Base-by-base conservation (phyloP, 92 coral and sea anemone genomes). In the Plumapathes pennacea region DNA sequence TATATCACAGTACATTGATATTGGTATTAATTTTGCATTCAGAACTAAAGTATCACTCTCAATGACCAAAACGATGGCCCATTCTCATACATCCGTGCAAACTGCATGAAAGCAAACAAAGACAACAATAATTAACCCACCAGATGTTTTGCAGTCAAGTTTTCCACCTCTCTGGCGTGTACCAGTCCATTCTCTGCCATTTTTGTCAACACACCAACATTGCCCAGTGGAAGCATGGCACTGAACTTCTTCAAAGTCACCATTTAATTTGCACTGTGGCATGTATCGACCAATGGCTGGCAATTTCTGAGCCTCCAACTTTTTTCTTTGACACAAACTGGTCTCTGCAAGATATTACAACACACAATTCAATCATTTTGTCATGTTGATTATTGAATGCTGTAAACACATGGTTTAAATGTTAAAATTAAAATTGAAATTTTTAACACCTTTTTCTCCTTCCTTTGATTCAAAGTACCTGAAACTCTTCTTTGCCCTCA, bases 141-240 rank as follows among this genome's bases (percentile, higher is more conserved):
- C 82, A 42, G 78, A 42, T 33, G 47, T 38, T 10, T 64, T 59
- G 42, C 96, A 88, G 38, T 82, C 70, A 19, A 88, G 60, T n/a
- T 26, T 12, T 56, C 75, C 74, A 17, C 74, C 53, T 27, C 80
- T 67, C 14, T 77, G 71, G 39, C 88, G 64, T 3, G 97, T 74
- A 21, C 89, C 90, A 41, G 60, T 58, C 85, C 95, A 86, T 38
- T 87, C 97, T 6, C 79, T 67, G 26, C 96, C 97, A 66, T 71
- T 78, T 17, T 46, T 43, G 47, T 91, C 96, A 11, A 91, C 97
- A 76, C 97, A 91, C 97, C 97, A 91, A 46, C 97, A 91, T 60
- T 73, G 90, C 7, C 97, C 97, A 33, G 91, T 87, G 13, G 97
- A 91, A 15, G 74, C 59, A 51, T 91, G 84, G 32, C 97, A 91